These are phyloP conservation scores for Calliphora vicina DNA, from an alignment of 1,140 invertebrate genomes.

Conservation along the genomic window DNA sequence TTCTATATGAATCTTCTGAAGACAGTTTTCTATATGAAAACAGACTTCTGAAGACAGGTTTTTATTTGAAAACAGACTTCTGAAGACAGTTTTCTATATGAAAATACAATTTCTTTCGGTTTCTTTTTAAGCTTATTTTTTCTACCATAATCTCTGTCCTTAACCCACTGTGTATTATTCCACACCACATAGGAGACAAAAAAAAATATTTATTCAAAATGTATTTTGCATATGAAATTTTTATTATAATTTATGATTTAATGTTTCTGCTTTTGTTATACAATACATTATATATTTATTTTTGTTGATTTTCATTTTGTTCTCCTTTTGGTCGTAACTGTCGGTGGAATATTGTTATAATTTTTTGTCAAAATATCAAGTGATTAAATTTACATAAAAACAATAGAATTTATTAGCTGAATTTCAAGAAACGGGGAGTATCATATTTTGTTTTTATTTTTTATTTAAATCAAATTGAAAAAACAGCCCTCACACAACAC, in stretches of 20 bases:
- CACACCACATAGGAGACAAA: no score
- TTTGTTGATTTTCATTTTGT: background rate
- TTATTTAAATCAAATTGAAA: background rate
- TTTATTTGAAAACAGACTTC: no score
- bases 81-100: no score
- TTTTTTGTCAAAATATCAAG: background rate
- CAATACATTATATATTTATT: no score
- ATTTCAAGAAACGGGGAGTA: background rate
- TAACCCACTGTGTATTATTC: no score
- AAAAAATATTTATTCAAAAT: no score
- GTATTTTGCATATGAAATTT: background rate
- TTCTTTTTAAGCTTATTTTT: no score
- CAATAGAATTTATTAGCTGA: background rate
- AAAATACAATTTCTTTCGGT: no score
- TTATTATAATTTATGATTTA: background rate
- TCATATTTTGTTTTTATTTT: background rate
- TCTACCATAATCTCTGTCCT: no score
- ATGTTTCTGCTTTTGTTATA: background rate
- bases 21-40: no score
- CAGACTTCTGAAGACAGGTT: no score
- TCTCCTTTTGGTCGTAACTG: background rate
- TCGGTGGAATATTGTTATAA: background rate
- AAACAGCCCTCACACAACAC: background rate
- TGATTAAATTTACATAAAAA: constrained; percentile 7
- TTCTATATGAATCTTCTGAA: no score